Base-by-base conservation (phyloP, 1,140 invertebrate species). In the Bombus pascuorum region DNA sequence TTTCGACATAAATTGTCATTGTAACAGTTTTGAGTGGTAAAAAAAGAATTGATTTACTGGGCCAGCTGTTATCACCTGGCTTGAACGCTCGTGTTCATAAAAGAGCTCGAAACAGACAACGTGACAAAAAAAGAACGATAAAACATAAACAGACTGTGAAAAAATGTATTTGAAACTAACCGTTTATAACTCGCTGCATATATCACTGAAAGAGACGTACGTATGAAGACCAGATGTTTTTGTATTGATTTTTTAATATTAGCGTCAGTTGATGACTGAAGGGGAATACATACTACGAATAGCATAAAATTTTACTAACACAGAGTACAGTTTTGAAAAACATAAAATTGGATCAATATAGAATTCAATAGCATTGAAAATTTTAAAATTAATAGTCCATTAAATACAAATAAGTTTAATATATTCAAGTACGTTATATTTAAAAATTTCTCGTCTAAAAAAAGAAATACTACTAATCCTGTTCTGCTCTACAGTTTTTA, bases 1-100 rank as follows among this genome's bases (percentile, higher is more conserved):
- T 32, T 32, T 32, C 28, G 9, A 39, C 34, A 12, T 28, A 28
- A 28, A 62, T 62, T 62, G 75, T 22, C 37, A 39, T 22, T 28
- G 53, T 42, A 37, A 65, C 57, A 77, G 75, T 37, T 39, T 59
- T n/a, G 57, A 62, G 28, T 62, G 57, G 15, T 42, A 65, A 66
- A 32, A 62, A 32, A 59, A 32, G 37, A 77, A 77, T 65, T 77
- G 75, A 77, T 77, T 65, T 65, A 77, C 37, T 39, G 75, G 18
- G 37, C 37, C 75, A 62, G 25, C 53, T 59, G 53, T 65, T 59
- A 62, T 77, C 75, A n/a, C 75, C 28, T 32, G 37, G 57, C 37
- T 18, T 22, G 42, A 47, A 25, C 13, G 28, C 8, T 10, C 28
- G 28, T 28, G n/a, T 62, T 65, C 28, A 25, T 65, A 10, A n/a